A percentile compares a stretch with the other conserved stretches of the same genome.
Conservation (phyloP, 2,797 vertebrate species). For the Cuniculus paca region DNA sequence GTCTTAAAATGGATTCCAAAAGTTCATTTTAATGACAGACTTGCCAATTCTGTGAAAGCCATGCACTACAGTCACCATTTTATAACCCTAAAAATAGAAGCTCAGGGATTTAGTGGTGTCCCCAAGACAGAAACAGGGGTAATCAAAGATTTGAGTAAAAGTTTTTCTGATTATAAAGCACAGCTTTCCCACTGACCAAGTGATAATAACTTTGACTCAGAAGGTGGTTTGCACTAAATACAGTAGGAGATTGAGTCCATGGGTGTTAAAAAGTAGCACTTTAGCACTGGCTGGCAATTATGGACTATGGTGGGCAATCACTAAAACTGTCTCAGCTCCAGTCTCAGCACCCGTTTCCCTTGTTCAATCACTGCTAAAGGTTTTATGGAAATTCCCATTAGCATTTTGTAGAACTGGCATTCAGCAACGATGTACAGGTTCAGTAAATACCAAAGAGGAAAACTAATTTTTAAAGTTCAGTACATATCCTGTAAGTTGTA, state of each 20-base stretch:
- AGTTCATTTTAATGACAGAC: background rate
- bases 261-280: background rate
- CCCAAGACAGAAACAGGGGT: background rate
- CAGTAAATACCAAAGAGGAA: conserved; percentile 63
- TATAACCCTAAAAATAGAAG: background rate
- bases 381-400: conserved; percentile 71
- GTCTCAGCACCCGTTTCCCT: background rate
- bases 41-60: background rate
- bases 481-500: background rate
- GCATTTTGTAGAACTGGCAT: conserved; percentile 42
- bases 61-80: rapidly evolving
- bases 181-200: background rate
- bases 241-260: background rate
- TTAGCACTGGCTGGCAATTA: conserved; percentile 57
- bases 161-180: background rate
- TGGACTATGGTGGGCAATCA: background rate
- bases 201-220: conserved; percentile 6
- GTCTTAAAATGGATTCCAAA: background rate
- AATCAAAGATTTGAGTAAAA: background rate
- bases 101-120: background rate
- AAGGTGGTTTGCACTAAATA: background rate
- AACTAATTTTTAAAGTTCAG: conserved; percentile 60
- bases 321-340: conserved; percentile 37
- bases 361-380: conserved; percentile 58
- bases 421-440: conserved; percentile 54